Base-by-base conservation (phyloP, 1,140 invertebrate species). In the Drosophila pectinifera region DNA sequence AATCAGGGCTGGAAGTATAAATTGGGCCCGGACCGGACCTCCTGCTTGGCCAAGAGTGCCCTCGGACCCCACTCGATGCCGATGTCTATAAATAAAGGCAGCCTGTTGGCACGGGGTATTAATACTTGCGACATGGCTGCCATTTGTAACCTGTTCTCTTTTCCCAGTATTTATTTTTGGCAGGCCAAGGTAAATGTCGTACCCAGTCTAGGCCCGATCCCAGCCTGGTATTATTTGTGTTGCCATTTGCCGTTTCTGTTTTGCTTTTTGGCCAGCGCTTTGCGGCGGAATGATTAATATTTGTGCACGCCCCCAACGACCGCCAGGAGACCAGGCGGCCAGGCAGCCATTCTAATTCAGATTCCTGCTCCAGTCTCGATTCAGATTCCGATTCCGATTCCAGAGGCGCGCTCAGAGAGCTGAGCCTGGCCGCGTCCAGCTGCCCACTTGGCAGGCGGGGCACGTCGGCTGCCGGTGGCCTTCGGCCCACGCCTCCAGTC, bases 371-470 rank as follows among this genome's bases (percentile, higher is more conserved):
- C 59, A 38, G 7, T 26, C 7, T 6, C 26, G 26, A 26, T 26
- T 26, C 26, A n/a, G 4, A 57, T 22, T 11, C 26, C 38, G 20
- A 28, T 57, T 28, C 34, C 58, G 5, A 42, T 22, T 24, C 16
- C 10, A 49, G n/a, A n/a, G n/a, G n/a, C n/a, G n/a, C n/a, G n/a
- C n/a, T n/a, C n/a, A n/a, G n/a, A 16, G 4, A n/a, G 20, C 31
- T 62, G 20, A 7, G n/a, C n/a, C n/a, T n/a, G 14, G 8, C 31
- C 10, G 20, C 18, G 18, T 26, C 42, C 53, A 7, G 20, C 48
- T 61, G 73, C 34, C 68, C 74, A 70, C 42, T 83, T 84, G 70
- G 51, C 54, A 83, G 76, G 64, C 81, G 43, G 42, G 31, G 62
- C 81, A 84, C 81, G 81, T 84, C 67, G 45, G 26, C 26, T 34